Conservation (phyloP, 1,140 invertebrate genomes). For the Aricia agestis region DNA sequence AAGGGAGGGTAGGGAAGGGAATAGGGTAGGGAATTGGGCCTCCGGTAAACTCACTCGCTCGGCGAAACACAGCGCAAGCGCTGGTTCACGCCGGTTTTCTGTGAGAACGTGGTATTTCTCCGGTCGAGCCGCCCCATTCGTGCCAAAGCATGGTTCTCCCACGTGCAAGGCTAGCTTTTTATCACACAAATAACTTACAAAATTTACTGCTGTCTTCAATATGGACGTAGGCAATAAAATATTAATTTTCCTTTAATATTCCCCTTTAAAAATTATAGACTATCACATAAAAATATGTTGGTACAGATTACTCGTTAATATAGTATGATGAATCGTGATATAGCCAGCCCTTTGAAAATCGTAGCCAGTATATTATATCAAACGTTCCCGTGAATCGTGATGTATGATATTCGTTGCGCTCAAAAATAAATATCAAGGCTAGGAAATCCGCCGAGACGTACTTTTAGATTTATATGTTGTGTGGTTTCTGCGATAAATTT, state of each 20-base stretch:
- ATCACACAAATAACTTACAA: background rate
- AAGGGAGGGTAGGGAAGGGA: too few relatives aligned
- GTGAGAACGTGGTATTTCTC: too few relatives aligned
- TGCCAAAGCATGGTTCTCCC: too few relatives aligned
- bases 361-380: constrained; percentile 1
- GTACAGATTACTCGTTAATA: background rate
- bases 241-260: background rate
- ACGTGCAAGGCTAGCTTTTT: too few relatives aligned
- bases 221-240: background rate
- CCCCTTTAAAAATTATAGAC: background rate
- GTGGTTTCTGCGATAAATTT: background rate
- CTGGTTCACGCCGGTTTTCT: too few relatives aligned
- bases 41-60: too few relatives aligned
- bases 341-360: background rate
- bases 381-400: constrained; percentile 7
- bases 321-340: background rate
- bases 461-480: constrained; percentile 7
- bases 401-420: constrained; percentile 1
- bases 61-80: too few relatives aligned
- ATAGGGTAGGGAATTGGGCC: too few relatives aligned
- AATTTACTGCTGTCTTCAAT: background rate
- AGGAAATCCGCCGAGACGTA: constrained; percentile 14
- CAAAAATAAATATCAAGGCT: constrained; percentile 12
- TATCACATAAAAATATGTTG: background rate
- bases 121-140: too few relatives aligned